Base-by-base conservation (phyloP, 2,888 invertebrate species). In the Nowickia ferox region DNA sequence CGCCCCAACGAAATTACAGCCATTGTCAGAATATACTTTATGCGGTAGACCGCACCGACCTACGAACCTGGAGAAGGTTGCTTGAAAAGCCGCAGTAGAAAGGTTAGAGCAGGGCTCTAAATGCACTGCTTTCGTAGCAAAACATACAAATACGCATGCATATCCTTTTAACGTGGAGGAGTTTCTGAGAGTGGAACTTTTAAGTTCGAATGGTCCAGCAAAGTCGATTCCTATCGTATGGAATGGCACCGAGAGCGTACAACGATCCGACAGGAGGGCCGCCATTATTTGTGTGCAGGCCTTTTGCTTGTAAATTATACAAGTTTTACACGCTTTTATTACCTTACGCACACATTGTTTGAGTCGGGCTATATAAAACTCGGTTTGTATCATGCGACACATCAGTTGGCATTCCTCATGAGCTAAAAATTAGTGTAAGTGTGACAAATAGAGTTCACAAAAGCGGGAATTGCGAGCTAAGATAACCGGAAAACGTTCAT, bases 341-440 rank as follows among this genome's bases (percentile, higher is more conserved):
- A 65, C 22, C 13, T 46, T 65, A 9, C 46, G 19, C 2, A 46
- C 17, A 6, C 63, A 10, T 4, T 10, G 46, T 65, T 65, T 65
- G 19, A 65, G 63, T 65, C 63, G 44, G 13, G 42, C 19, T 44
- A 63, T 63, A 11, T n/a, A 59, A 40, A 59, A 59, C 19, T 59
- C 59, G n/a, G 59, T 38, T n/a, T 59, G 59, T n/a, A 59, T 10
- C 61, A 61, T 61, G n/a, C 61, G 40, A 42, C 61, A 61, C 61
- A 61, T 61, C 42, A 17, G 42, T 15, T 17, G 6, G 10, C 61
- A n/a, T n/a, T 61, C 9, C 4, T 10, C 61, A 42, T 61, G 61
- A 40, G 3, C 15, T 11, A 59, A 40, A 40, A 59, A 57, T 4
- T 5, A 1, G 15, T 57, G 57, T 57, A 59, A 38, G 38, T 59